Percentiles rank a stretch among this genome's conserved stretches.
phyloP scores from a whole-genome alignment of 1,140 invertebrate species.

The Lepidurus packardi region DNA sequence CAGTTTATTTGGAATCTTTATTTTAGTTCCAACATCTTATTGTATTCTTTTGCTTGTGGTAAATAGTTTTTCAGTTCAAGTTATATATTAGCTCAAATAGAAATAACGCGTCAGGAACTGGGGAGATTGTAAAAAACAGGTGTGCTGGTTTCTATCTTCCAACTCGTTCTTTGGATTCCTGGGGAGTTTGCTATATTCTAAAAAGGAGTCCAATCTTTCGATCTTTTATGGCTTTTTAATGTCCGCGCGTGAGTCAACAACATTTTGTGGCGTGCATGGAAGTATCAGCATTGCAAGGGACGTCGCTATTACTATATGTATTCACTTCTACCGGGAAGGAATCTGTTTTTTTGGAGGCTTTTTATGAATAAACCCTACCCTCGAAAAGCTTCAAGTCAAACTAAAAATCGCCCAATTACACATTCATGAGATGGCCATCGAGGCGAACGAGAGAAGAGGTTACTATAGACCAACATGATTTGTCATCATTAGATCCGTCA shows the following conservation, averaged over 20 bases:
- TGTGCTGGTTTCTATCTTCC: slow-evolving; percentile 9
- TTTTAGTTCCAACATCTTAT: background rate
- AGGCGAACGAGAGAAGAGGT: background rate
- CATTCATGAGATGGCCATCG: slow-evolving; percentile 14
- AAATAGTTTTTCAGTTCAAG: background rate
- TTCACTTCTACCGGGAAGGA: background rate
- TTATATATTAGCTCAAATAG: background rate
- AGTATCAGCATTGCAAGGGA: slow-evolving; percentile 17
- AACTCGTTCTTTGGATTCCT: background rate
- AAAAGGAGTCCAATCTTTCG: background rate
- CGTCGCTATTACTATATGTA: background rate
- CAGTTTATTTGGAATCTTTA: background rate
- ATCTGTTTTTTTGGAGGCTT: background rate
- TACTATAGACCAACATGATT: slow-evolving; percentile 10
- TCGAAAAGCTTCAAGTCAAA: background rate
- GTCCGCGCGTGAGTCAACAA: slow-evolving; percentile 14
- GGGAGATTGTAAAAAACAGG: background rate
- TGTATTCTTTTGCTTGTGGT: background rate
- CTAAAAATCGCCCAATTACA: slow-evolving; percentile 13
- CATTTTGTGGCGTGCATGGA: background rate
- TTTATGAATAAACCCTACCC: background rate
- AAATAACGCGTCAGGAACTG: background rate
- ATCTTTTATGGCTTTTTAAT: slow-evolving; percentile 22
- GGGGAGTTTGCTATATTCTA: background rate
- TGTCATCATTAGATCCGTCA: slow-evolving; percentile 21